A percentile compares a stretch with the other conserved stretches of the same genome.
Evolutionary conservation across 2,797 vertebrate genomes (phyloP).

Genomic region (Tauraco hartlaubi): DNA sequence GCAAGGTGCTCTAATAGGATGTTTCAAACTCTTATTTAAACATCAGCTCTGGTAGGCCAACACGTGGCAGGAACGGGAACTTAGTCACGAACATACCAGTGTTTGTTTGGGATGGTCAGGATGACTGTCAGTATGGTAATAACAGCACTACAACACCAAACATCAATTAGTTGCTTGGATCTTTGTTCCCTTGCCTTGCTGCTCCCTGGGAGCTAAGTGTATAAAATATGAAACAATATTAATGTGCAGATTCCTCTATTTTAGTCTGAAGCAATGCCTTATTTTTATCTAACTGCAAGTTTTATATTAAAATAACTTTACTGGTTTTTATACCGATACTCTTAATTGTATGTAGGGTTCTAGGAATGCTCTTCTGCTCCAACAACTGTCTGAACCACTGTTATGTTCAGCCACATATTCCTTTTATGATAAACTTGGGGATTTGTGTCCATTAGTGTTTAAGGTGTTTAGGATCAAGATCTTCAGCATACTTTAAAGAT

Average conservation of each 20-base stretch:
- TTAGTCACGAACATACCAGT: rapidly evolving
- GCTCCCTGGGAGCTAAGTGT: not conserved
- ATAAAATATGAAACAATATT: not conserved
- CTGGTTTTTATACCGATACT: not conserved
- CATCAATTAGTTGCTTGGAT: not conserved
- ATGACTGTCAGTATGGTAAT: not conserved
- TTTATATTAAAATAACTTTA: not conserved
- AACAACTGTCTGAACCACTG: not conserved
- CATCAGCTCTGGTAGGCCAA: not conserved
- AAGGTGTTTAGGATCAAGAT: not conserved
- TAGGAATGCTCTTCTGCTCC: not conserved
- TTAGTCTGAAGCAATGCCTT: not conserved
- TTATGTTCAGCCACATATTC: not conserved
- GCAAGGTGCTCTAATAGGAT: not conserved
- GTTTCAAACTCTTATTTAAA: not conserved
- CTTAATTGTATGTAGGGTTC: not conserved
- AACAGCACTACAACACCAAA: not conserved
- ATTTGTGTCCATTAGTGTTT: not conserved
- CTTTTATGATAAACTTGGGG: not conserved
- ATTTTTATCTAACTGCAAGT: not conserved
- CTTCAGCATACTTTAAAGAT: not conserved
- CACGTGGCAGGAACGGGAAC: rapidly evolving
- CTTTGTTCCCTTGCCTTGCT: not conserved
- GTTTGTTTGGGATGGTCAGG: not conserved
- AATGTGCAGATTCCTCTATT: not conserved